These are phyloP conservation scores for Neocrepidodera transversa DNA, from an alignment of 2,888 invertebrate species.

Conservation along the genomic window DNA sequence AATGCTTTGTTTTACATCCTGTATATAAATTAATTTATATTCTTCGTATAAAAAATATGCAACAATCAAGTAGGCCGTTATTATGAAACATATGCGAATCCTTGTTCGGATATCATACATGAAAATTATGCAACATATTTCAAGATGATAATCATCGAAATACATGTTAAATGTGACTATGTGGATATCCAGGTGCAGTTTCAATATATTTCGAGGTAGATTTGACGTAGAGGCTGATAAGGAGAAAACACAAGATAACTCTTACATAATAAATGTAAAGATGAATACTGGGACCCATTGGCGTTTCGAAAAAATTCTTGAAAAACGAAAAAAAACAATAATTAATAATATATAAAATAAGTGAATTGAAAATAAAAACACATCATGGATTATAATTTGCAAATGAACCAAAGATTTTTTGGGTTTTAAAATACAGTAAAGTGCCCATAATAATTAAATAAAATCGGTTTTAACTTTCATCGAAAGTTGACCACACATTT, in stretches of 20 bases:
- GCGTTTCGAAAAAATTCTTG: not conserved
- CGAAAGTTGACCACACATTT: too few relatives aligned
- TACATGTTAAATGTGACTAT: slow-evolving; percentile 20
- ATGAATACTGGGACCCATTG: not conserved
- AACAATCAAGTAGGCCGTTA: not conserved
- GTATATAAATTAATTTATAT: too few relatives aligned
- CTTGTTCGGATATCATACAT: slow-evolving; percentile 7
- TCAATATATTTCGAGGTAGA: slow-evolving; percentile 24
- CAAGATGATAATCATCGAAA: slow-evolving; percentile 12
- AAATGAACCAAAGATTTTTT: too few relatives aligned
- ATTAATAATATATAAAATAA: too few relatives aligned
- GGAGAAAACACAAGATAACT: slow-evolving; percentile 23
- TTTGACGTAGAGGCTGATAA: slow-evolving; percentile 33
- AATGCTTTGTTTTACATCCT: too few relatives aligned
- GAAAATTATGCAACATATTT: slow-evolving; percentile 19
- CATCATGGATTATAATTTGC: too few relatives aligned
- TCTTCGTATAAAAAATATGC: not conserved
- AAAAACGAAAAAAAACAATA: too few relatives aligned
- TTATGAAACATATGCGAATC: not conserved
- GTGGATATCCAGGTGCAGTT: slow-evolving; percentile 27
- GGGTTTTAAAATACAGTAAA: too few relatives aligned
- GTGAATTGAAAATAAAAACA: too few relatives aligned
- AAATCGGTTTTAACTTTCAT: too few relatives aligned
- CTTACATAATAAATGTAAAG: slow-evolving; percentile 29
- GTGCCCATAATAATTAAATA: too few relatives aligned